Evolutionary conservation across 1,140 invertebrate genomes (phyloP), one percentile per base, ranked within the genome.

Genomic region (Bilobella aurantiaca): DNA sequence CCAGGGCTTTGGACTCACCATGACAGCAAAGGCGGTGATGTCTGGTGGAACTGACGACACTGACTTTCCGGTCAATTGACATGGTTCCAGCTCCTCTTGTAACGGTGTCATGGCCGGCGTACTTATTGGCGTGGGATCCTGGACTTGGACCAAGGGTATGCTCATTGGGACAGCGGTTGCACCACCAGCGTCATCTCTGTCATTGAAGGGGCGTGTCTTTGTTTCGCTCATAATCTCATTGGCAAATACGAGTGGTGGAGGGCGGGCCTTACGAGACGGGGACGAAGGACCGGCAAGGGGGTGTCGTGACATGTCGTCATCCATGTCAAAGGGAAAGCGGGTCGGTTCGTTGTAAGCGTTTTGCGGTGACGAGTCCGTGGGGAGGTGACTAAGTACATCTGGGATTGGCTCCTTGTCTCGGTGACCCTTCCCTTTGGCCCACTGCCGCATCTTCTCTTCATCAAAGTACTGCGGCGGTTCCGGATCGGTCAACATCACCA

Each of bases 351-450:
- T 16, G 46, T 31, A 64, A 16, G 37, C 62, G 21, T 65, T 67
- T 46, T 69, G 67, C 25, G 63, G 31, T 29, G 27, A 21, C 49
- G 58, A 63, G n/a, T 72, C 68, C 23, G 68, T 61, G 31, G 71
- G 71, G n/a, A 73, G 68, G 53, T 70, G 64, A 31, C 70, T 70
- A 16, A 73, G 59, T 28, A 73, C 71, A 56, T 73, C 71, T 18
- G 71, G 71, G 14, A 73, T 68, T 1, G 63, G 37, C 49, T 67
- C 65, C n/a, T n/a, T 27, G 69, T 49, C 8, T 67, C 18, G 18
- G 29, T 21, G 8, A 14, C 29, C 32, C 65, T 1, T 53, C 49
- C 49, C 12, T 14, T 14, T 12, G 8, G 8, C 18, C 68, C 68
- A 21, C 14, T 28, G 18, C 3, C 23, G 37, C 23, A 3, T 5